Evolutionary conservation across 1,140 invertebrate species (phyloP), one percentile per base, ranked within the genome.

Genomic region (Yoshiicerus persimilis): DNA sequence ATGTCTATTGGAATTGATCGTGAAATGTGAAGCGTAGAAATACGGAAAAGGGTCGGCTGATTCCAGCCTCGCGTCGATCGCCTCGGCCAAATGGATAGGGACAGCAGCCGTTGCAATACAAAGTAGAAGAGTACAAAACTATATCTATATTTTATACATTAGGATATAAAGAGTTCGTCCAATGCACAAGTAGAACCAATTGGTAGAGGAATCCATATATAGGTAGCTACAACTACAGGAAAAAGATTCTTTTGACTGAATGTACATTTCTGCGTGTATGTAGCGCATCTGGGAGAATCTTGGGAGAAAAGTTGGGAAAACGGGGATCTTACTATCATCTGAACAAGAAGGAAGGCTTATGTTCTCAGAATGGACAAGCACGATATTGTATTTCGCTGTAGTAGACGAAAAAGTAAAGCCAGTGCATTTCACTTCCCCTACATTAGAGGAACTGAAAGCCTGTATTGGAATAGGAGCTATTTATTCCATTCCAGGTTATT

Each of bases 1-100:
- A 36, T 80, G 75, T 80, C 30, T 80, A 80, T 80, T 80, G 34
- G 75, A 80, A 80, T 80, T 80, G 75, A 80, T 80, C 32, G 75
- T 80, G 75, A n/a, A n/a, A 34, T 30, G 25, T 30, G 66, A 30
- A 70, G 75, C 32, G 13, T 36, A 36, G 20, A 38, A n/a, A 38
- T n/a, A n/a, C 16, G 32, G 32, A 80, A 38, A 80, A 80, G 75
- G 75, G 75, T 80, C 32, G 75, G 6, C 32, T 34, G 25, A 6
- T 27, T 0, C 13, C 34, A 34, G 30, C 75, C n/a, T 5, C n/a
- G 4, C 20, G 47, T 56, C 47, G n/a, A n/a, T n/a, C n/a, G n/a
- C n/a, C n/a, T n/a, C n/a, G n/a, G n/a, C n/a, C 30, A 80, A 80
- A 80, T 80, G 75, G 75, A 36, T 13, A 77, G 70, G 30, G 25